Base-by-base conservation (phyloP, 2,113 vertebrate species). In the Anhinga rufa region DNA sequence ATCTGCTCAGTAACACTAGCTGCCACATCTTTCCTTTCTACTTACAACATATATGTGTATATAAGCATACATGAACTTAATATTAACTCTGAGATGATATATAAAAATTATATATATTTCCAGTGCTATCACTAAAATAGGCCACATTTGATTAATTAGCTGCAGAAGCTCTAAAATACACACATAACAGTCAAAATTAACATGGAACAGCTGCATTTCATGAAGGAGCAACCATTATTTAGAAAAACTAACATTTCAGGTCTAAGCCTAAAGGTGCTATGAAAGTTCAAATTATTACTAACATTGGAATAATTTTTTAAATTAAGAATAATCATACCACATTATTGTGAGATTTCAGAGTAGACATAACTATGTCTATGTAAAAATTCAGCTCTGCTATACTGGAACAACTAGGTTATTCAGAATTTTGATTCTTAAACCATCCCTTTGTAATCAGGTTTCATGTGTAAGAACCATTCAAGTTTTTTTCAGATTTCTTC, bases 361-460 rank as follows among this genome's bases (percentile, higher is more conserved):
- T 49, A 88, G 75, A 60, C 54, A 9, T 7, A 65, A 66, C 9
- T 48, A 34, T 4, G 28, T 26, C 26, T 31, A 20, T 6, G 8
- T 13, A 64, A 75, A 81, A 79, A 58, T 82, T 13, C 7, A 64
- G 8, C 31, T 76, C 36, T 88, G 26, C 52, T 83, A 34, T 15
- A 72, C 10, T 9, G 3, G 40, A 86, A 82, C 9, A 31, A 44
- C 9, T 15, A 31, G 8, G 7, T 80, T 86, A 66, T 26, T 44
- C 31, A 78, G 22, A 89, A 81, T n/a, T 70, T 26, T 62, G 24
- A 49, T 49, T 84, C 34, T 19, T 52, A 18, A 65, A 32, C 17
- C 1, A 1, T 14, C 3, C 12, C 1, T 3, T 34, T 32, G 28
- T 54, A 62, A 84, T 34, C 17, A n/a, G 28, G 5, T 32, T 69